phyloP scores from a whole-genome alignment of 2,888 invertebrate species.

The Diploptera punctata region DNA sequence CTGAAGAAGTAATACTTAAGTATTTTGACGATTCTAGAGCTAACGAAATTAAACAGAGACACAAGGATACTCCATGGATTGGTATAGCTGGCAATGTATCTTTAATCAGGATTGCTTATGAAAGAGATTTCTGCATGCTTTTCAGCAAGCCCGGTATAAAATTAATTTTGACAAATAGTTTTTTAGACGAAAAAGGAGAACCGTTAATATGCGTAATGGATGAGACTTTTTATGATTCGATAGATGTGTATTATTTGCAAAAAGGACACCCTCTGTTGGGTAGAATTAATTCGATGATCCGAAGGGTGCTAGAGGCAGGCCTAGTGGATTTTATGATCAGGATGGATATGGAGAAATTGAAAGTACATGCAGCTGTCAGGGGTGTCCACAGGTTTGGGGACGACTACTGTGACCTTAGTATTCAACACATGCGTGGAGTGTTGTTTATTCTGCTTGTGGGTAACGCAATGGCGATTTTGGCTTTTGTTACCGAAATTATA shows the following conservation, averaged over 20 bases:
- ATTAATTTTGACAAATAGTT: background rate
- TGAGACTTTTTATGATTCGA: background rate
- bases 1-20: background rate
- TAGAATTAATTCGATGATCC: background rate
- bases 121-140: background rate
- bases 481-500: no score
- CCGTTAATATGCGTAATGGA: slow-evolving; percentile 4
- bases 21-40: background rate
- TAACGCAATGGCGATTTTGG: no score
- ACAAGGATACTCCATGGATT: background rate
- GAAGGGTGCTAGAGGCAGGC: background rate
- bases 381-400: no score
- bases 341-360: no score
- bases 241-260: background rate
- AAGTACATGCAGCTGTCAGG: no score
- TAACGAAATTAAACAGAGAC: background rate
- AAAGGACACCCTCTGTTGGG: background rate
- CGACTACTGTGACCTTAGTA: no score
- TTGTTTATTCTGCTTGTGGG: no score
- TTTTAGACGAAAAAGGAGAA: background rate
- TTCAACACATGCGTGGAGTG: no score
- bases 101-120: background rate
- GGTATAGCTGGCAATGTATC: background rate
- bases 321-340: no score
- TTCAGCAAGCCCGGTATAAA: background rate